Percentiles rank a stretch among this genome's conserved stretches.
Evolutionary conservation across 1,140 invertebrate genomes (phyloP).

Genomic region (Neelides sp.): DNA sequence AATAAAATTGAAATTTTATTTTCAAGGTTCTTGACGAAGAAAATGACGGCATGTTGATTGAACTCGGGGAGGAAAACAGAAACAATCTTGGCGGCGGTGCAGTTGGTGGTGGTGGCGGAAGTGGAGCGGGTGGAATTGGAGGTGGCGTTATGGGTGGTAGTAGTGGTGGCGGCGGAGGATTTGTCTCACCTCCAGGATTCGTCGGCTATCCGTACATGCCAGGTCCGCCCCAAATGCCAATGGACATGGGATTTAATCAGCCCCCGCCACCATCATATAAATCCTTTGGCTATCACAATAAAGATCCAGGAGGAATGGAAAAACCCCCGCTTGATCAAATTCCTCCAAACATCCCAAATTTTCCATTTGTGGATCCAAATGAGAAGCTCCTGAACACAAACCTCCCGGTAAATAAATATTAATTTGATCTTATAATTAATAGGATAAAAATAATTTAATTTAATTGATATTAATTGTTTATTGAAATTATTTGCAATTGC

Average conservation of each 20-base stretch:
- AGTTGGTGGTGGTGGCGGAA: conserved; percentile 9
- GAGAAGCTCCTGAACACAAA: conserved; percentile 34
- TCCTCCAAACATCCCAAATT: too few species aligned
- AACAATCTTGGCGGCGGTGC: conserved; percentile 34
- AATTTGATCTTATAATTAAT: neutral
- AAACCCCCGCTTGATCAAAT: too few species aligned
- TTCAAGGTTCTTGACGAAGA: conserved; percentile 62
- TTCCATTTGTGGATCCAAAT: too few species aligned
- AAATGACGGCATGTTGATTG: conserved; percentile 67
- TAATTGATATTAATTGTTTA: too few species aligned
- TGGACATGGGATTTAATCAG: conserved; percentile 36
- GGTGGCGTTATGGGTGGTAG: conserved; percentile 38
- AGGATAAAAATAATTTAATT: neutral
- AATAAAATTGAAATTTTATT: neutral
- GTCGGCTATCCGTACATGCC: conserved; percentile 29
- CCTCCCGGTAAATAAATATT: conserved; percentile 42
- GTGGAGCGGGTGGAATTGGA: conserved; percentile 35
- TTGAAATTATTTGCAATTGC: too few species aligned
- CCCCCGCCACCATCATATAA: conserved; percentile 53
- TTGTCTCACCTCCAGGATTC: neutral
- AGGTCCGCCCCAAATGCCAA: conserved; percentile 8
- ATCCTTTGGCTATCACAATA: conserved; percentile 35
- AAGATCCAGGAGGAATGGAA: conserved; percentile 27
- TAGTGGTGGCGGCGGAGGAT: neutral
- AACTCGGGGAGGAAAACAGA: conserved; percentile 42